phyloP scores from a whole-genome alignment of 2,113 vertebrate genomes.

The Rhabdornis inornatus region DNA sequence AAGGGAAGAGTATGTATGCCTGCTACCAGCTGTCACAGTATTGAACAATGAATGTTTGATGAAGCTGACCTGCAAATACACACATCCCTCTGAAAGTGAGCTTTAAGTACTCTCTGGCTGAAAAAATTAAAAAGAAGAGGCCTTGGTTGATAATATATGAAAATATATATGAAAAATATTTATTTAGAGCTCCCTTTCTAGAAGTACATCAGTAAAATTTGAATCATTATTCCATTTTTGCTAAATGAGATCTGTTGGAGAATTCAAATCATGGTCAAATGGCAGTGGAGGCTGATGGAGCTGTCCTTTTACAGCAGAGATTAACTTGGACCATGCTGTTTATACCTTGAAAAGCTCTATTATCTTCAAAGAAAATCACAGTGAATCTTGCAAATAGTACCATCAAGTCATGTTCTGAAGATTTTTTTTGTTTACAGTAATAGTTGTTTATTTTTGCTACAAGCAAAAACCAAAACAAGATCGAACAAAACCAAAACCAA shows the following conservation, averaged over 20 bases:
- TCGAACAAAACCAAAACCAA: neutral
- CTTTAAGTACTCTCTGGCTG: constrained; percentile 65
- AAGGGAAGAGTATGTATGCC: constrained; percentile 54
- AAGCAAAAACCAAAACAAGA: neutral
- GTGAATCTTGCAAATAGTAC: neutral
- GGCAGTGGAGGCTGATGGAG: neutral
- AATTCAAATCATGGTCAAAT: neutral
- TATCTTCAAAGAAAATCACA: neutral
- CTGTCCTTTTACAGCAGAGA: neutral
- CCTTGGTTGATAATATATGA: constrained; percentile 8
- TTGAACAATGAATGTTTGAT: constrained; percentile 80
- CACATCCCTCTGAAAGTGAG: constrained; percentile 62
- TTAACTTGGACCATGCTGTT: neutral
- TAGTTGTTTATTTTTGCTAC: neutral
- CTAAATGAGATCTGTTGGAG: neutral
- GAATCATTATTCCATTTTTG: constrained; percentile 19
- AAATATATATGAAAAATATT: constrained; percentile 4
- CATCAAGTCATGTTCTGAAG: neutral
- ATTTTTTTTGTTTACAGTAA: neutral
- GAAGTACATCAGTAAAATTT: constrained; percentile 7
- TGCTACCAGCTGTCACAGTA: constrained; percentile 72
- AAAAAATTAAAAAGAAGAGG: constrained; percentile 71
- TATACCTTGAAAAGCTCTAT: neutral
- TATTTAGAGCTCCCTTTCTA: constrained; percentile 50
- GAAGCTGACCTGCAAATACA: constrained; percentile 75